Conservation (phyloP, 2,888 invertebrate species). For the Dynastes maya region DNA sequence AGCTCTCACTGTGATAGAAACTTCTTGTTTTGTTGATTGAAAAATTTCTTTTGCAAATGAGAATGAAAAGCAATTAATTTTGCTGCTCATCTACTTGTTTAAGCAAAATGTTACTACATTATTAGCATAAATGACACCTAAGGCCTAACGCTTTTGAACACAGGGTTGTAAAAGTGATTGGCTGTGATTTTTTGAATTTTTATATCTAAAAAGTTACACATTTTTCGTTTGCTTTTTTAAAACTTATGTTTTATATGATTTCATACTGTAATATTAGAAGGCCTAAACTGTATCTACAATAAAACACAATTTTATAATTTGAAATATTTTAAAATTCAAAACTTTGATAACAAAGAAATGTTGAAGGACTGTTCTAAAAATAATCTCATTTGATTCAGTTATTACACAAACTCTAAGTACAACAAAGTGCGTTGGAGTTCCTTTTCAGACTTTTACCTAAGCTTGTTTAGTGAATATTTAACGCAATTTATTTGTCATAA, state of each 20-base stretch:
- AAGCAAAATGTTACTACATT: no score
- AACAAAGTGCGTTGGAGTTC: no score
- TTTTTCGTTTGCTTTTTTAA: background rate
- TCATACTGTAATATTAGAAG: background rate
- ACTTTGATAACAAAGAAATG: no score
- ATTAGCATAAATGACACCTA: slow-evolving; percentile 7
- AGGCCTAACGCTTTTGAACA: slow-evolving; percentile 44
- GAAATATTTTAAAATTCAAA: no score
- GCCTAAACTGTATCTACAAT: background rate
- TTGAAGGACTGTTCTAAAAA: no score
- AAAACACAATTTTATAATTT: background rate
- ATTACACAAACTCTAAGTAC: no score
- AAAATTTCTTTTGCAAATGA: background rate
- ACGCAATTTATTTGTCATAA: no score
- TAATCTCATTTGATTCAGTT: no score
- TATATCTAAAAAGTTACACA: background rate
- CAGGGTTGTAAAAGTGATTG: slow-evolving; percentile 54
- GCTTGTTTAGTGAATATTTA: no score
- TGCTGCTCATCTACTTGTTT: background rate
- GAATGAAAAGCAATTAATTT: no score
- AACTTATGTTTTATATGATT: background rate
- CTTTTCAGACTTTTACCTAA: no score
- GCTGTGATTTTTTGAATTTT: slow-evolving; percentile 49
- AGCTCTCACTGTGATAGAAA: slow-evolving; percentile 24
- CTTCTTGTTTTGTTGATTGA: background rate